Evolutionary conservation across 2,113 vertebrate species (phyloP), one percentile per base, ranked within the genome.

Genomic region (Prochilodus magdalenae): DNA sequence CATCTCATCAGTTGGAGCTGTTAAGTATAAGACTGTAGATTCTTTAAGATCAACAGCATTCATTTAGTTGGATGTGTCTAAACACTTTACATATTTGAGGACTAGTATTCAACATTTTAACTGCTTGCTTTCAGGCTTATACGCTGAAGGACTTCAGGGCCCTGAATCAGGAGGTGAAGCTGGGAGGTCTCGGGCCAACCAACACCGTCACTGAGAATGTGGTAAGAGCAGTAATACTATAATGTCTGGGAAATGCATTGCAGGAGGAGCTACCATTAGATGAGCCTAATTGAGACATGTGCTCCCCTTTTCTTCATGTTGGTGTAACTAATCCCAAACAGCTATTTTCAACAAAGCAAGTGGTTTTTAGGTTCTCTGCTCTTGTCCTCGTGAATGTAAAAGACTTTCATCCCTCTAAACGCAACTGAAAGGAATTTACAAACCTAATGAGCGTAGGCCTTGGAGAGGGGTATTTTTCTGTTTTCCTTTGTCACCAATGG

Each of bases 121-220:
- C 22, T 33, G 26, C 36, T 73, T 11, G 76, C n/a, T 63, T 15
- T n/a, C 59, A 93, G 92, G 85, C 81, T 55, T 91, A 92, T 79
- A 89, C 87, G 67, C 87, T 94, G 69, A 96, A 93, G 88, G 82
- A 90, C 86, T 94, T 90, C 86, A 83, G 86, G 63, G 80, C 82
- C 78, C 55, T 94, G 70, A 93, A 92, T 63, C 86, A 90, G 74
- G 89, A 94, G 0, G 20, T 95, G 83, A 93, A 92, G 33, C 92
- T 96, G n/a, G 95, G 92, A 89, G 96, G 96, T 76, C 94, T 96
- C 7, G 95, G 96, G 84, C 95, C 95, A 16, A 94, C 95, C 87
- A 93, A 94, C 55, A 91, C 88, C 80, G 73, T 94, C 44, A 47
- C 90, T 84, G 93, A 93, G 88, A 91, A 95, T 67, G 94, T 93